Base-by-base conservation (phyloP, 2,113 vertebrate genomes). In the Platichthys stellatus region DNA sequence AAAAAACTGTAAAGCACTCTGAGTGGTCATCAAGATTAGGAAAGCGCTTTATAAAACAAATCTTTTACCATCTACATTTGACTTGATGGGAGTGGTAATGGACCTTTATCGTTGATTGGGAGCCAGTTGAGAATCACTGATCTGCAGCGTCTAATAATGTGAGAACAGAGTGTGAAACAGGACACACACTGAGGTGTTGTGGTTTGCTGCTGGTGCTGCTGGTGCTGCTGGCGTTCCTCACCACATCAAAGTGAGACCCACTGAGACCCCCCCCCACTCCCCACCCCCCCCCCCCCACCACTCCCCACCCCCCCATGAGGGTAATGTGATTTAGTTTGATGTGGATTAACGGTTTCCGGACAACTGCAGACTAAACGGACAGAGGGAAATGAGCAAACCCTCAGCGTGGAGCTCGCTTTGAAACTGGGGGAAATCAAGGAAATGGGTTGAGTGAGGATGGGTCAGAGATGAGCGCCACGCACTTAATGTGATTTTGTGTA, bases 271-370 rank as follows among this genome's bases (percentile, higher is more conserved):
- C 81, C 72, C n/a, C n/a, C 24, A 24, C 24, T 2, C 77, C 72
- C 23, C 23, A 23, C 23, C 75, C 47, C 17, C 47, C 4, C 78
- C n/a, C n/a, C n/a, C n/a, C n/a, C n/a, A n/a, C n/a, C 24, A 24
- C 24, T 2, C 77, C 72, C 23, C 23, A 23, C 23, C 75, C 47
- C 17, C 47, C 4, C 78, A 82, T 88, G 88, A 78, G 90, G 85
- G 88, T 83, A 88, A 92, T 83, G 81, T 72, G 84, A 92, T 89
- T 90, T 86, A 65, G 74, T 90, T 87, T 85, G 87, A 90, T 90
- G 87, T 88, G 88, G 92, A 92, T 90, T 88, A 90, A 87, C 80
- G 8, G 83, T 83, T 91, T 89, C 91, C 79, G 81, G 86, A 72
- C 35, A 76, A 83, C 76, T 75, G 74, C 53, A 76, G 78, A 83